Conservation (phyloP, 2,888 invertebrate species). For the Argynnis bischoffii region DNA sequence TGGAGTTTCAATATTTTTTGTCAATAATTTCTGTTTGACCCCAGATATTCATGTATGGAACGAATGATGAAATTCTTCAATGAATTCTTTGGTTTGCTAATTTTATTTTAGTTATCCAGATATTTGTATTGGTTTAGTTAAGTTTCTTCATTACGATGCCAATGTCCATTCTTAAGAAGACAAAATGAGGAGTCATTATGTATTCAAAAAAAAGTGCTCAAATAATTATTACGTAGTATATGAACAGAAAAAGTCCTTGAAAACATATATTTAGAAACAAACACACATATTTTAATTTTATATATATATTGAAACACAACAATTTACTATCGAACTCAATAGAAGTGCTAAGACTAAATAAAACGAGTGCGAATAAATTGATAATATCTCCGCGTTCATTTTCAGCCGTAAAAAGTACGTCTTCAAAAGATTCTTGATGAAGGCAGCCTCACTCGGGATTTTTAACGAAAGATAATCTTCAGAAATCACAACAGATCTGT, state of each 20-base stretch:
- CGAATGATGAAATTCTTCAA: too few species aligned
- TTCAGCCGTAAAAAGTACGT: slow-evolving; percentile 41
- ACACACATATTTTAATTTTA: background rate
- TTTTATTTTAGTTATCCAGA: too few species aligned
- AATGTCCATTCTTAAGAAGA: too few species aligned
- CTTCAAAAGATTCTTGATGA: slow-evolving; percentile 43
- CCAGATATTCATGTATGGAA: too few species aligned
- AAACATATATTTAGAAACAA: too few species aligned
- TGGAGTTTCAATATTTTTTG: background rate
- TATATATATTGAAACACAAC: background rate
- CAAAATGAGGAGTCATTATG: too few species aligned
- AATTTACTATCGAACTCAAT: background rate
- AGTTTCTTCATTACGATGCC: too few species aligned
- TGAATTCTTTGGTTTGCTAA: too few species aligned
- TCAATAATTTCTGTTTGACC: background rate
- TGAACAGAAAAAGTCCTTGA: too few species aligned
- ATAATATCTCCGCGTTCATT: slow-evolving; percentile 37
- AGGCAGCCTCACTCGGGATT: slow-evolving; percentile 43
- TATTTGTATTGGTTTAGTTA: too few species aligned
- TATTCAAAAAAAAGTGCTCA: too few species aligned
- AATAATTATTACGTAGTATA: too few species aligned
- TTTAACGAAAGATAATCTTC: slow-evolving; percentile 49
- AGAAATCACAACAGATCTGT: slow-evolving; percentile 46
- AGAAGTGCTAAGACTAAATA: background rate
- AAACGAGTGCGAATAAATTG: slow-evolving; percentile 12